These are phyloP conservation scores for Ardeotis arabs DNA, from an alignment of 2,113 vertebrate species.

Conservation along the genomic window DNA sequence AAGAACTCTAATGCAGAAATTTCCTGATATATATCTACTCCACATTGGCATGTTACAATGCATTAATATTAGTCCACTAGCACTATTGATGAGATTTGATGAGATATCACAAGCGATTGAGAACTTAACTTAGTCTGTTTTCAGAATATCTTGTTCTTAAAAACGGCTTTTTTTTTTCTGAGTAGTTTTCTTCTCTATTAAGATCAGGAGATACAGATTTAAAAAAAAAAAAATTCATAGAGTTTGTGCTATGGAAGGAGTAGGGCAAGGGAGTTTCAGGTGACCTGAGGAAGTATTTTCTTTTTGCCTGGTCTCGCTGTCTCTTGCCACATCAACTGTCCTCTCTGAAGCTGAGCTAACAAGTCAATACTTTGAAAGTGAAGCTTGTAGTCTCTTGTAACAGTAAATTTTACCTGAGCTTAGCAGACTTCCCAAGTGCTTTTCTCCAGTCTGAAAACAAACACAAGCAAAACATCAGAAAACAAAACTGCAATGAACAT, in stretches of 20 bases:
- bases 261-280: background rate
- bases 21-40: background rate
- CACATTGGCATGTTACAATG: background rate
- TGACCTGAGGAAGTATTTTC: background rate
- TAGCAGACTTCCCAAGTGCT: background rate
- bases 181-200: background rate
- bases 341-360: background rate
- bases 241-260: background rate
- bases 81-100: background rate
- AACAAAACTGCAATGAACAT: background rate
- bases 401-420: background rate
- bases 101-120: background rate
- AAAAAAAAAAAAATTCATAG: background rate
- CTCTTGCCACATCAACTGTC: background rate
- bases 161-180: background rate
- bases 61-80: background rate
- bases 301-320: background rate
- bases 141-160: background rate
- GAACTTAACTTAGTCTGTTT: background rate
- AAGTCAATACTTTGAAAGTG: background rate
- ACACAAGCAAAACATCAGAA: background rate
- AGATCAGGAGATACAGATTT: background rate
- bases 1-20: background rate
- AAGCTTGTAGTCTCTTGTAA: background rate
- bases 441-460: background rate